Evolutionary conservation across 23 tunicate genomes (phyloP), one percentile per base, ranked within the genome.

Genomic region (Ciona savignyi): DNA sequence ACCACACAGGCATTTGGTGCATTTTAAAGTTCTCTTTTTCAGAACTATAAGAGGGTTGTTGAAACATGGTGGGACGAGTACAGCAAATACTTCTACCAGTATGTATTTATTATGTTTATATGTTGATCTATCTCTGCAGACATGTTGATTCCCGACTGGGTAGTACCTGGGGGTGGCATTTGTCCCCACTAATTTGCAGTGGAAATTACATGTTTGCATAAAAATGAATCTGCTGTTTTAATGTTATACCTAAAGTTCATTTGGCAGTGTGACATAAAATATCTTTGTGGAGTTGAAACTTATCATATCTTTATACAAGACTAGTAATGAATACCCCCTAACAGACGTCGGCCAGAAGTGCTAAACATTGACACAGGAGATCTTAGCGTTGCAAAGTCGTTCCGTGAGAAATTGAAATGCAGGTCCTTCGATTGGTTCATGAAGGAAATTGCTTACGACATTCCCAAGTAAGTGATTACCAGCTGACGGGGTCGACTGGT

Each of bases 11-110:
- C n/a, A n/a, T n/a, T n/a, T n/a, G n/a, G n/a, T n/a, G n/a, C n/a
- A n/a, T n/a, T n/a, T n/a, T 63, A 63, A 63, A n/a, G 28, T 49
- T 35, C 34, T 72, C 9, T 72, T 32, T 66, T 49, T n/a, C 60
- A 91, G 97, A 94, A 94, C 48, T 94, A 94, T 80, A 83, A 82
- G 24, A 84, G 99, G 34, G 99, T 94, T 4, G 75, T 94, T 51
- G 95, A 87, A 15, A 83, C 90, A 0, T 94, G 99, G 99, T 94
- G 99, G 99, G 99, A 85, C 63, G 99, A 88, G 25, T 86, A 94
- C 76, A 51, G 30, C 70, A 74, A 94, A 49, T 83, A 82, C 42
- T 94, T 81, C 60, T 94, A 94, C 71, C 75, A 42, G 97, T 91
- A 60, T 84, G 86, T 76, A 34, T 0, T 28, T n/a, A n/a, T n/a